Conservation (phyloP, 2,888 invertebrate genomes). For the Eilema sororculum region DNA sequence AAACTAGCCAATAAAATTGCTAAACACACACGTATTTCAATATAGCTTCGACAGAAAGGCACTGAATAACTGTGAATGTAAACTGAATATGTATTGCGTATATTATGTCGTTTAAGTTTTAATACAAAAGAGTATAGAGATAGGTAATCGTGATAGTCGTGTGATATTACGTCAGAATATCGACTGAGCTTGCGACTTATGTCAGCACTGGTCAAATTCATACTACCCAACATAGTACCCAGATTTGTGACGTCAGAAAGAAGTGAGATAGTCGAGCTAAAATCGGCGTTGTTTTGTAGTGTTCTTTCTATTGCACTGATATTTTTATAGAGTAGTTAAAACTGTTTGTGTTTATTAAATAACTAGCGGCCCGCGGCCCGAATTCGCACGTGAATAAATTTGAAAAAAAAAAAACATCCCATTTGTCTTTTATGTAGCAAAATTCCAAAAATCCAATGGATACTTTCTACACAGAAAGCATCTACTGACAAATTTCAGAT, state of each 20-base stretch:
- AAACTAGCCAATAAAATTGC: neutral
- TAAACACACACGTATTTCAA: conserved; percentile 17
- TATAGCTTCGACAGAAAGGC: conserved; percentile 18
- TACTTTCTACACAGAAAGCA: too few species aligned
- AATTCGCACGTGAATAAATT: too few species aligned
- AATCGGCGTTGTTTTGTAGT: neutral
- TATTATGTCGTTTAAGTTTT: conserved; percentile 59
- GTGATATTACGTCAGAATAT: neutral
- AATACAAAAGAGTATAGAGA: conserved; percentile 49
- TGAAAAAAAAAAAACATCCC: too few species aligned
- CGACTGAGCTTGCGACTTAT: neutral
- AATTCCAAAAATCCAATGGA: too few species aligned
- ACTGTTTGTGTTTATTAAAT: too few species aligned
- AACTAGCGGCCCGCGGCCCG: too few species aligned
- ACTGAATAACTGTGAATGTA: conserved; percentile 48
- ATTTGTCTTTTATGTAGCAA: too few species aligned
- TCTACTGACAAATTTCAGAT: too few species aligned
- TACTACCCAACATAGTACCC: neutral
- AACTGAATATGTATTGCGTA: conserved; percentile 64
- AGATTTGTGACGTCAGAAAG: neutral
- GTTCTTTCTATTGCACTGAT: too few species aligned
- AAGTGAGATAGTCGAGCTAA: neutral
- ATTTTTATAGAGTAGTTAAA: too few species aligned
- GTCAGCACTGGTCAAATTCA: neutral
- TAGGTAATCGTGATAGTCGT: neutral